Evolutionary conservation across 2,888 invertebrate species (phyloP), one percentile per base, ranked within the genome.

Genomic region (Acronicta aceris): DNA sequence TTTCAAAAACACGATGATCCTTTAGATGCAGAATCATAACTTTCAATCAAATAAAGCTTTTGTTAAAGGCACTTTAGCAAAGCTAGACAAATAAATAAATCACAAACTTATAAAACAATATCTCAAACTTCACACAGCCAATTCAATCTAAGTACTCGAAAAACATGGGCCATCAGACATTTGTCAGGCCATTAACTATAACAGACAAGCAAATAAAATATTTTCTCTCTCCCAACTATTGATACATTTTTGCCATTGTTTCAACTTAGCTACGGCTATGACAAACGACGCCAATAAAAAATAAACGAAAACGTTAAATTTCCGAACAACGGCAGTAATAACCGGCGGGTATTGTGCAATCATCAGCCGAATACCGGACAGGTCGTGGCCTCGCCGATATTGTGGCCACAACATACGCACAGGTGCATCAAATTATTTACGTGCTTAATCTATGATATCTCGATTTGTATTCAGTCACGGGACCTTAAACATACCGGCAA

Each of bases 241-340:
- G 78, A 65, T 69, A 66, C 38, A 57, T 69, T 45, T 46, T 52
- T 1, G 40, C 50, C 53, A 68, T 75, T 78, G 78, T 78, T 64
- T 75, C 57, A 42, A 59, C 73, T 76, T 61, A 73, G 71, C 64
- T 73, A 61, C 50, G 51, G 64, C 53, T 59, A 56, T 65, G 73
- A 73, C 60, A 76, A 76, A 78, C 55, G 65, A 58, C 13, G 25
- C n/a, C 63, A 68, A 68, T 78, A 71, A 73, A 70, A 70, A 63
- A 66, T 63, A 64, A 73, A 70, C 52, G 62, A 63, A 57, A 75
- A 59, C 67, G 73, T 74, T 69, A 75, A 76, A 77, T 72, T 74
- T 72, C 73, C 78, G 60, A 71, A 71, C 74, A 72, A 70, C 70
- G 52, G 59, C 62, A 70, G 71, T 78, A 79, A 73, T 71, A 74